A percentile compares a stretch with the other conserved stretches of the same genome.
Evolutionary conservation across 2,113 vertebrate genomes (phyloP).

Genomic region (Lethenteron camtschaticum): DNA sequence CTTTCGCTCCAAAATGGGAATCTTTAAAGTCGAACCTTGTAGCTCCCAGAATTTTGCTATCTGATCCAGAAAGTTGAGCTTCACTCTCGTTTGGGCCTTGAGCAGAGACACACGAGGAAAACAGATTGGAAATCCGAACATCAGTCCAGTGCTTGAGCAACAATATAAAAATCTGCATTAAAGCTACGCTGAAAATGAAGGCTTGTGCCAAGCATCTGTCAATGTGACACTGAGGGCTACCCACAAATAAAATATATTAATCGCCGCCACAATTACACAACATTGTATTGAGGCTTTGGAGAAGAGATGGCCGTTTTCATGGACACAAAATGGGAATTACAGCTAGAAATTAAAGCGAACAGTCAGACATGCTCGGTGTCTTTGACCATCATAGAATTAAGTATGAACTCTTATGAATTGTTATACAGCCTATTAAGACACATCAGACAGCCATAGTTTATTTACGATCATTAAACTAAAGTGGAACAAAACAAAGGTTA

Average conservation of each 20-base stretch:
- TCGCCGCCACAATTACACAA: too few relatives aligned
- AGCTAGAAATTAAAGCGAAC: background rate
- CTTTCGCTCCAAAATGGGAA: constrained; percentile 86
- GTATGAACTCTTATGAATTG: background rate
- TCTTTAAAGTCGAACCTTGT: constrained; percentile 80
- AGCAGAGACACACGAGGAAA: background rate
- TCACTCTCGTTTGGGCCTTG: constrained; percentile 85
- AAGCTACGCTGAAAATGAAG: too few relatives aligned
- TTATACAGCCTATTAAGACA: background rate
- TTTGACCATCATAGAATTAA: background rate
- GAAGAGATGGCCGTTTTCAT: background rate
- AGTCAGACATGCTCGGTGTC: background rate
- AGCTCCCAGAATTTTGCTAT: constrained; percentile 98
- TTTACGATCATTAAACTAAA: background rate
- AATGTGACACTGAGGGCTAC: too few relatives aligned
- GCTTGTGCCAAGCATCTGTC: too few relatives aligned
- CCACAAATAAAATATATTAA: too few relatives aligned
- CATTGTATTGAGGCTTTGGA: background rate
- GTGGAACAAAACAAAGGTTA: background rate
- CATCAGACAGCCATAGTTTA: background rate
- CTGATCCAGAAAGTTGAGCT: constrained; percentile 93
- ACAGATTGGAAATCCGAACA: too few relatives aligned
- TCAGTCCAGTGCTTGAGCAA: too few relatives aligned
- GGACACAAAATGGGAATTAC: background rate
- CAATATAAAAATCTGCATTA: too few relatives aligned